phyloP scores from a whole-genome alignment of 2,888 invertebrate species.

The Apodemia duryi region DNA sequence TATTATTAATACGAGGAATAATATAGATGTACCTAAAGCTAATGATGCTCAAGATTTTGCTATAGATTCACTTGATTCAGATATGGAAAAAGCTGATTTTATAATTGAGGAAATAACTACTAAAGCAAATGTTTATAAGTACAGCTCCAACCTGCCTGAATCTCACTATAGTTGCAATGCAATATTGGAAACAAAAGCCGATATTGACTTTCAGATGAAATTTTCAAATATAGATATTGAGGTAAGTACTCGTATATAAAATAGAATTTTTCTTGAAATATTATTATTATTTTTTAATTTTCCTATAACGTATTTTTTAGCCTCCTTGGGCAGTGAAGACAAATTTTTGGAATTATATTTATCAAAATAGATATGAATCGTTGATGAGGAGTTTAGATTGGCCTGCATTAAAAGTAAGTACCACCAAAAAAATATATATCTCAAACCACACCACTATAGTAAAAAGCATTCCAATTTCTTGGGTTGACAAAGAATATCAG shows the following conservation, averaged over 20 bases:
- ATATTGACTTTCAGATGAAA: constrained; percentile 52
- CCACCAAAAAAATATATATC: too few species aligned
- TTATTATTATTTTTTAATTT: constrained; percentile 5
- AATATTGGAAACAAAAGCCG: constrained; percentile 40
- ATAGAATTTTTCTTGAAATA: neutral
- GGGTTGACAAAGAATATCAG: too few species aligned
- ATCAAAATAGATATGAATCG: constrained; percentile 60
- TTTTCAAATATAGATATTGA: constrained; percentile 57
- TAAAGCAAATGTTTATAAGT: constrained; percentile 26
- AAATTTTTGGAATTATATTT: constrained; percentile 58
- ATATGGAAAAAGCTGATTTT: constrained; percentile 47
- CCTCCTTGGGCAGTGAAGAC: constrained; percentile 51
- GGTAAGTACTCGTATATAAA: constrained; percentile 38
- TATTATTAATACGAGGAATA: constrained; percentile 36
- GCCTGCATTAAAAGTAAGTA: constrained; percentile 59
- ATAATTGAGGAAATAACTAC: constrained; percentile 43
- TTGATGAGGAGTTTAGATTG: constrained; percentile 62
- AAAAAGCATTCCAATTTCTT: too few species aligned
- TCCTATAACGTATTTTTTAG: constrained; percentile 36
- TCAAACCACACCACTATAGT: too few species aligned
- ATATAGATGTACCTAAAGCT: constrained; percentile 24
- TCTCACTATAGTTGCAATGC: constrained; percentile 40
- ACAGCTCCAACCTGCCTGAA: constrained; percentile 41
- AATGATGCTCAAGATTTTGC: constrained; percentile 22
- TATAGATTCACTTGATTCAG: constrained; percentile 31